Evolutionary conservation across 2,113 vertebrate genomes (phyloP), one percentile per base, ranked within the genome.

Genomic region (Colaptes auratus): DNA sequence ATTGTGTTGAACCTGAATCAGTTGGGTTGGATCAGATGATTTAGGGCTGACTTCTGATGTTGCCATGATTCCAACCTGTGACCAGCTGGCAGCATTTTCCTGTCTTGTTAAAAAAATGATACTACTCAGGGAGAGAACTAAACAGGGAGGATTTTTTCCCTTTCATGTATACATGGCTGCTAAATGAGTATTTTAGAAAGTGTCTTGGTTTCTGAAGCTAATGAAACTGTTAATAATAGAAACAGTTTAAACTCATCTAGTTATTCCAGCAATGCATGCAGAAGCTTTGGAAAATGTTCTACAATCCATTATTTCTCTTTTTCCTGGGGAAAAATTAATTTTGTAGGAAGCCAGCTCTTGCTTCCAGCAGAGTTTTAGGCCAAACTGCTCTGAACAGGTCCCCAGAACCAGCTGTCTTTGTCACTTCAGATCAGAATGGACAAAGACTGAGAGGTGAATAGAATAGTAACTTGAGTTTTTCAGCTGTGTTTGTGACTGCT

Each of bases 211-310:
- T 91, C 71, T 94, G 69, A 95, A 91, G 52, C 9, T 53, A 80
- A 39, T 58, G 28, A 44, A 92, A 21, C 56, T 73, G 35, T 83
- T 96, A 91, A 58, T 63, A 83, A 60, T 24, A 86, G 48, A 90
- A 89, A 60, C 17, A 3, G 17, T 88, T 94, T 76, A 42, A 79
- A 91, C 60, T 33, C 78, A 66, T 52, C 25, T 52, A 89, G 35
- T 21, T 91, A 76, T 85, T 91, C 64, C 66, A 92, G 74, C 27
- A 72, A 86, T 39, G 56, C 10, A 30, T 7, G 48, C 3, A 92
- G 58, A 84, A 86, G 59, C 66, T 87, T 69, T 52, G 74, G 71
- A 92, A 84, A 87, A 63, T 33, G 70, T 89, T 87, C 83, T 80
- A n/a, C 21, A 39, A 61, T 82, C 25, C 90, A 75, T n/a, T 75